phyloP scores from a whole-genome alignment of 2,113 vertebrate species.

The Thunnus maccoyii region DNA sequence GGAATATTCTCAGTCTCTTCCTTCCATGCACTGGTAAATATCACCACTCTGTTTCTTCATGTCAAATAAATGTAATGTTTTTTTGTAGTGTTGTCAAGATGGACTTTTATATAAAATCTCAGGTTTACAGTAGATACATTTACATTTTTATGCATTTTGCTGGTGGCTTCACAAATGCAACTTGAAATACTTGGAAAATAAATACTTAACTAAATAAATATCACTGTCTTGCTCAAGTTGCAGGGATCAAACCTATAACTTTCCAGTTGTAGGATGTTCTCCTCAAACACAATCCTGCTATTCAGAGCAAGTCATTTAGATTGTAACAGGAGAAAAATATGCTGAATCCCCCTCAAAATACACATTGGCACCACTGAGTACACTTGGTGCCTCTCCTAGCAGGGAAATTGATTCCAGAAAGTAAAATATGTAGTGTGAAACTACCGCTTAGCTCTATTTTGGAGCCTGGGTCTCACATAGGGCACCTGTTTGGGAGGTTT shows the following conservation, averaged over 20 bases:
- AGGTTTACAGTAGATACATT: not conserved
- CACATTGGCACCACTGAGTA: slow-evolving; percentile 16
- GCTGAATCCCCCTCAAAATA: slow-evolving; percentile 11
- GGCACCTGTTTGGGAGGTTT: slow-evolving; percentile 25
- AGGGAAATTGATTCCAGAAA: slow-evolving; percentile 45
- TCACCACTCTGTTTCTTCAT: not conserved
- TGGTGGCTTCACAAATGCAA: not conserved
- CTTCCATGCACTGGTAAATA: slow-evolving; percentile 93
- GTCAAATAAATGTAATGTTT: not conserved
- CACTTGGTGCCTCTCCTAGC: slow-evolving; percentile 2
- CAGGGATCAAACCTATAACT: not conserved
- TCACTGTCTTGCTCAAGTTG: not conserved
- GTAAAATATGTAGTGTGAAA: slow-evolving; percentile 21
- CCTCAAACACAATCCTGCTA: not conserved
- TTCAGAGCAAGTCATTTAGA: not conserved
- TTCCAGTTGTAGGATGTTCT: not conserved
- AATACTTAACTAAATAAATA: not conserved
- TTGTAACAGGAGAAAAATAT: not conserved
- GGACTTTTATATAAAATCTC: not conserved
- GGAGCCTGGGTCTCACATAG: slow-evolving; percentile 1
- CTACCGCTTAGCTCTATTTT: slow-evolving; percentile 25
- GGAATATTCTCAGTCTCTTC: slow-evolving; percentile 96
- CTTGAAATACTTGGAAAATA: not conserved
- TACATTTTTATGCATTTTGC: not conserved
- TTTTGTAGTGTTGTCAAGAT: too few relatives aligned